Conservation (phyloP, 2,113 vertebrate species). For the Thryonomys swinderianus region DNA sequence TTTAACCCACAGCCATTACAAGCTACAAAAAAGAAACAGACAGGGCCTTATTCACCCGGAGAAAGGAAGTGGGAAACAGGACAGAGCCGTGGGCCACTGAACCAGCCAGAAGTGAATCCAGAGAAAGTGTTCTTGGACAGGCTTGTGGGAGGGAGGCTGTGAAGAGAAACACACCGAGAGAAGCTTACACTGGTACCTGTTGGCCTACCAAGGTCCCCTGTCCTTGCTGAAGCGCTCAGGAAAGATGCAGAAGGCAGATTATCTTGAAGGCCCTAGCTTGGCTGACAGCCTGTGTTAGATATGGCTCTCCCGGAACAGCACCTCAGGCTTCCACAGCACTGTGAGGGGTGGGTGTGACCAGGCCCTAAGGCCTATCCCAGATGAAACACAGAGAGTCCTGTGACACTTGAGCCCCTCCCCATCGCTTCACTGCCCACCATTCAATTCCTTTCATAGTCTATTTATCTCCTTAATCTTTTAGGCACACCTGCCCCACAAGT, state of each 20-base stretch:
- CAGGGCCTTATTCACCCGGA: not conserved
- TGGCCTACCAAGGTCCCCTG: not conserved
- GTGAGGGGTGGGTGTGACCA: not conserved
- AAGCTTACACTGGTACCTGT: not conserved
- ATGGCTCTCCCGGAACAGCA: not conserved
- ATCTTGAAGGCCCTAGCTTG: not conserved
- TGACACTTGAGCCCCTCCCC: not conserved
- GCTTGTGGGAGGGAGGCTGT: not conserved
- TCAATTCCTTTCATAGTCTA: not conserved
- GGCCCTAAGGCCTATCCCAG: not conserved
- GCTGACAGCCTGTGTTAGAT: not conserved
- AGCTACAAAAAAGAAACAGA: not conserved
- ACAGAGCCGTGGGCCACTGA: not conserved
- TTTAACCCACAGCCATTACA: not conserved
- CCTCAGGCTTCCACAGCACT: not conserved
- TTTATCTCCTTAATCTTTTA: not conserved
- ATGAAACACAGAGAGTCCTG: not conserved
- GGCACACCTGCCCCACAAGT: not conserved
- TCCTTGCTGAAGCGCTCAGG: conserved; percentile 16
- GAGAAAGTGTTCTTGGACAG: not conserved
- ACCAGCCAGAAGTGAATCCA: not conserved
- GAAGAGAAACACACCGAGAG: conserved; percentile 21
- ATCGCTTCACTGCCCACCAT: not conserved
- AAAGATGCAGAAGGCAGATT: not conserved
- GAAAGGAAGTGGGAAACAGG: not conserved